These are phyloP conservation scores for Actinemys pallida DNA, from an alignment of 2,113 vertebrate genomes.

Conservation along the genomic window DNA sequence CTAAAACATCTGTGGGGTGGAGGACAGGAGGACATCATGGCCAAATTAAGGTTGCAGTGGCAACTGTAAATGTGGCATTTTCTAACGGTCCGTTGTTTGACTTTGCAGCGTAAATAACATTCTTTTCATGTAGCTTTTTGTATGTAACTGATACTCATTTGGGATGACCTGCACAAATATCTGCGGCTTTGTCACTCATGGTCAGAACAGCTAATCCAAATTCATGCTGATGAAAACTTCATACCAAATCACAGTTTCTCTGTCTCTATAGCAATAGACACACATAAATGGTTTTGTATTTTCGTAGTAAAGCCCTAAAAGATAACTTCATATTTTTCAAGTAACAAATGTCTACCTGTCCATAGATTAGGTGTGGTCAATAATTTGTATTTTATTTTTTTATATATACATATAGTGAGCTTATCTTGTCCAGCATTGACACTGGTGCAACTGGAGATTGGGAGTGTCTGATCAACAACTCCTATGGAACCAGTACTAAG, in stretches of 20 bases:
- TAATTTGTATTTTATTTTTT: constrained; percentile 26
- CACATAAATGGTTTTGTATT: background rate
- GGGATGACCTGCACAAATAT: background rate
- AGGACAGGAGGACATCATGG: background rate
- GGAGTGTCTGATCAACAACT: constrained; percentile 91
- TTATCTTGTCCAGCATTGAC: constrained; percentile 90
- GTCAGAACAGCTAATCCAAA: background rate
- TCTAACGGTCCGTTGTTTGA: background rate
- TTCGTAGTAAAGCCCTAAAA: background rate
- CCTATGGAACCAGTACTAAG: constrained; percentile 87
- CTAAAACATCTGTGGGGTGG: background rate
- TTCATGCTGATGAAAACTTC: background rate
- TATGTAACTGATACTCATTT: background rate
- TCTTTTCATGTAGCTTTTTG: background rate
- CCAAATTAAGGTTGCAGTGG: background rate
- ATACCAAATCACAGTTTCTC: background rate
- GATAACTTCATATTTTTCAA: background rate
- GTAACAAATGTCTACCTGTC: background rate
- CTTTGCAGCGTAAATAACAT: background rate
- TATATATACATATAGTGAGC: constrained; percentile 80
- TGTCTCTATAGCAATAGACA: background rate
- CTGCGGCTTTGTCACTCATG: background rate
- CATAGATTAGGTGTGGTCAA: background rate
- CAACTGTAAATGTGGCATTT: background rate
- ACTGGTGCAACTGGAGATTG: constrained; percentile 84